Evolutionary conservation across 2,888 invertebrate species (phyloP).

Genomic region (Oxyteleia sp.): DNA sequence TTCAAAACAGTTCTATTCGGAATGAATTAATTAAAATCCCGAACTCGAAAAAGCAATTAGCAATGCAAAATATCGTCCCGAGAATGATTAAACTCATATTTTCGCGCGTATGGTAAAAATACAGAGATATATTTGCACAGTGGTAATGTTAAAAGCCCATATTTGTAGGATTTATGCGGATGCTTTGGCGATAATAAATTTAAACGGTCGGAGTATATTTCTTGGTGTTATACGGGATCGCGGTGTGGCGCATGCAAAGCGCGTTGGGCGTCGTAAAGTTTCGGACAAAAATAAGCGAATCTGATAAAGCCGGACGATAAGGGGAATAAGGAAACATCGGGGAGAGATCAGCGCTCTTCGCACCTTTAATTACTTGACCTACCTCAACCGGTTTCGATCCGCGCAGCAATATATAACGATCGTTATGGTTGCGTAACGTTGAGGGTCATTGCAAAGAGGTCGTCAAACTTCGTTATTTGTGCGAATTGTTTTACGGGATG

Average conservation of each 20-base stretch:
- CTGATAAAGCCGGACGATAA: constrained; percentile 64
- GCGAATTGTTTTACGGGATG: constrained; percentile 8
- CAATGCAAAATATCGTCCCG: constrained; percentile 50
- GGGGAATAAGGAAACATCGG: constrained; percentile 55
- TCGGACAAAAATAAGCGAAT: constrained; percentile 67
- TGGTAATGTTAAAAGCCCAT: constrained; percentile 69
- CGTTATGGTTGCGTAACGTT: constrained; percentile 67
- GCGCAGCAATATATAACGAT: constrained; percentile 60
- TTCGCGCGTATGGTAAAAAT: constrained; percentile 45
- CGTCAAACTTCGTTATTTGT: constrained; percentile 50
- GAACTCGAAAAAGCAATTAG: constrained; percentile 54
- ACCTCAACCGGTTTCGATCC: constrained; percentile 71
- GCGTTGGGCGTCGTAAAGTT: constrained; percentile 69
- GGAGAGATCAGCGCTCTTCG: constrained; percentile 46
- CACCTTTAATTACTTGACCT: constrained; percentile 75
- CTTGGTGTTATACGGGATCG: constrained; percentile 62
- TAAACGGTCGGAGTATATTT: constrained; percentile 54
- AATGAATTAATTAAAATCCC: constrained; percentile 52
- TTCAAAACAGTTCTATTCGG: constrained; percentile 11
- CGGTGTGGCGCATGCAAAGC: constrained; percentile 72
- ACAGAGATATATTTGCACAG: constrained; percentile 59
- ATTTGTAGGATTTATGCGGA: constrained; percentile 70
- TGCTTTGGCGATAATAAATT: constrained; percentile 65
- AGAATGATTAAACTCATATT: constrained; percentile 59
- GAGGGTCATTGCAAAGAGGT: constrained; percentile 60